Base-by-base conservation (phyloP, 1,140 invertebrate genomes). In the Artemia franciscana region DNA sequence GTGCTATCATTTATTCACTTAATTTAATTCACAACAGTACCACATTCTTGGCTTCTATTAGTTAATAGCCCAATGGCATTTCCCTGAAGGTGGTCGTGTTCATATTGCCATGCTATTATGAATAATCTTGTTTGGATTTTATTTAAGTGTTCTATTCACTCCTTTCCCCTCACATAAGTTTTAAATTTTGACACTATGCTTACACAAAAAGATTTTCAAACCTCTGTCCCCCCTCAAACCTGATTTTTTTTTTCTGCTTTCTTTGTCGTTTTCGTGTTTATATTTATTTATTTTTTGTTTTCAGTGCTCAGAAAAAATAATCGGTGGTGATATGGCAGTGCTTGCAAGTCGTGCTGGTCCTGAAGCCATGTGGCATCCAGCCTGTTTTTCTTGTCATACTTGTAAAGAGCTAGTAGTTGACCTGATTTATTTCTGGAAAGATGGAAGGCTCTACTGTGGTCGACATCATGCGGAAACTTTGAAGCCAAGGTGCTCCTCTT, bases 391-490 rank as follows among this genome's bases (percentile, higher is more conserved):
- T 24, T 98, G 94, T 75, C 79, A 77, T 69, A 82, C 88, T 15
- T 98, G 94, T 75, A 80, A 84, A 66, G 91, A 97, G 74, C 79
- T 97, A 21, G 81, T 98, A 15, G 91, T 97, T 5, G 93, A 98
- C 76, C 82, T 98, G 65, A 95, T 97, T 70, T 97, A 97, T 78
- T 98, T 96, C 75, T 88, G 80, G 78, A 79, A 83, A 68, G 87
- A 88, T 65, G 84, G 83, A 28, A 79, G 84, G 57, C 77, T 97
- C 0, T 97, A 90, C 75, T 98, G 94, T 72, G 92, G 92, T 0
- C 74, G 94, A 24, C 93, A 98, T 74, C 92, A 98, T 73, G 93
- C 93, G 1, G 94, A 98, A 76, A 87, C 86, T 0, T 79, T 94
- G 51, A 98, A 97, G 71, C 93, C 93, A 0, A 74, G 94, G 59